A percentile compares a stretch with the other conserved stretches of the same genome.
Conservation (phyloP, 2,888 invertebrate species). For the Aelia acuminata region DNA sequence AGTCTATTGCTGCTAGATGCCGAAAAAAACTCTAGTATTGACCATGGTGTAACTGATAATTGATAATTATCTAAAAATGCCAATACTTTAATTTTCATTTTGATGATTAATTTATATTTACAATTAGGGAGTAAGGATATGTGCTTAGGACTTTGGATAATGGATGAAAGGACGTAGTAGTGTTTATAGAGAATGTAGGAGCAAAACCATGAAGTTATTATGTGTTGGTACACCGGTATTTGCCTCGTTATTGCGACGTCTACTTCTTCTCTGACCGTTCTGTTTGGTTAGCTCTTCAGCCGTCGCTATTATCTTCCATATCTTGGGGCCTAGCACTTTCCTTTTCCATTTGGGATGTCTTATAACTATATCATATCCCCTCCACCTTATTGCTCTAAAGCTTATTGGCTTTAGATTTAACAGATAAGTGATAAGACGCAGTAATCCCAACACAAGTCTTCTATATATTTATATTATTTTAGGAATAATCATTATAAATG, state of each 20-base stretch:
- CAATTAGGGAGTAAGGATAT: no score
- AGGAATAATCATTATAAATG: no score
- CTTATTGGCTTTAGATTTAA: not conserved
- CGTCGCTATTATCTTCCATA: constrained; percentile 18
- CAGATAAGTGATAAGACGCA: no score
- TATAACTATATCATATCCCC: not conserved
- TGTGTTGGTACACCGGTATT: constrained; percentile 23
- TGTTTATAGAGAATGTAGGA: not conserved
- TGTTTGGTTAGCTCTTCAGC: constrained; percentile 20
- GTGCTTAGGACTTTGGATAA: not conserved
- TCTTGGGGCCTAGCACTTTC: constrained; percentile 4
- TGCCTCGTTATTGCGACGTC: constrained; percentile 43
- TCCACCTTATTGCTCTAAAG: no score
- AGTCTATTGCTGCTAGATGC: no score
- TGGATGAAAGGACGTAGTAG: not conserved
- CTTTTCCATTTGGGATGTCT: constrained; percentile 7
- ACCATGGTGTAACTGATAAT: no score
- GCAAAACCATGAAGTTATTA: not conserved
- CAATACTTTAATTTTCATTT: no score
- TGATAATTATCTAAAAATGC: no score
- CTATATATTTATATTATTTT: no score
- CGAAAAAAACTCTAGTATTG: no score
- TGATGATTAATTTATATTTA: no score
- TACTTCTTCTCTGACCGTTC: constrained; percentile 2
- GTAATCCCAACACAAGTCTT: no score